Evolutionary conservation across 2,888 invertebrate species (phyloP).

Genomic region (Tigriopus californicus): DNA sequence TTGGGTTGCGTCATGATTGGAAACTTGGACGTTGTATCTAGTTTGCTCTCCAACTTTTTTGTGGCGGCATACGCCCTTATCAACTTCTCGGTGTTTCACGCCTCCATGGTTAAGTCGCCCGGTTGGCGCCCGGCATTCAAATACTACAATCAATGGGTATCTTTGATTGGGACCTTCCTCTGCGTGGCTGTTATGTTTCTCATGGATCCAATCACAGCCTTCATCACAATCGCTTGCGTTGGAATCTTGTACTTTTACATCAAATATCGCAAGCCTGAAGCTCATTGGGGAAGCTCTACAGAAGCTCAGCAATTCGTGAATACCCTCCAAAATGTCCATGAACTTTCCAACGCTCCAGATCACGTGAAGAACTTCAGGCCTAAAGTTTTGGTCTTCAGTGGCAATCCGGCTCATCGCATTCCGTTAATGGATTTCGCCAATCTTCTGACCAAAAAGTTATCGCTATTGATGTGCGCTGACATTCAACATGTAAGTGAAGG

Average conservation of each 20-base stretch:
- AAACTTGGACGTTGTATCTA: slow-evolving; percentile 31
- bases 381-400: slow-evolving; percentile 67
- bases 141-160: slow-evolving; percentile 85
- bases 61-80: slow-evolving; percentile 30
- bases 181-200: slow-evolving; percentile 38
- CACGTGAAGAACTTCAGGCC: slow-evolving; percentile 97
- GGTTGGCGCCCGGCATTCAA: slow-evolving; percentile 33
- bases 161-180: slow-evolving; percentile 56
- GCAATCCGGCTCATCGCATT: slow-evolving; percentile 55
- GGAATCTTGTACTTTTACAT: slow-evolving; percentile 44
- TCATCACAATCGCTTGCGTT: slow-evolving; percentile 30
- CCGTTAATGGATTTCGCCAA: slow-evolving; percentile 76
- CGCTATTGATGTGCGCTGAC: slow-evolving; percentile 75
- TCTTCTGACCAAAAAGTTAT: slow-evolving; percentile 74
- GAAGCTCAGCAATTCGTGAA: slow-evolving; percentile 90
- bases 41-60: slow-evolving; percentile 32
- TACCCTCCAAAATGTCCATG: slow-evolving; percentile 65
- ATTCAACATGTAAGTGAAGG: slow-evolving; percentile 40
- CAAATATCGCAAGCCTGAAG: slow-evolving; percentile 80
- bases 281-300: slow-evolving; percentile 93
- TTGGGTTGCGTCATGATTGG: slow-evolving; percentile 69
- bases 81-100: slow-evolving; percentile 34
- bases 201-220: slow-evolving; percentile 34
- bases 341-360: slow-evolving; percentile 69
- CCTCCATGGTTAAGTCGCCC: slow-evolving; percentile 33